Percentiles rank a stretch among this genome's conserved stretches.
Conservation (phyloP, 2,113 vertebrate species). For the Mobula birostris region DNA sequence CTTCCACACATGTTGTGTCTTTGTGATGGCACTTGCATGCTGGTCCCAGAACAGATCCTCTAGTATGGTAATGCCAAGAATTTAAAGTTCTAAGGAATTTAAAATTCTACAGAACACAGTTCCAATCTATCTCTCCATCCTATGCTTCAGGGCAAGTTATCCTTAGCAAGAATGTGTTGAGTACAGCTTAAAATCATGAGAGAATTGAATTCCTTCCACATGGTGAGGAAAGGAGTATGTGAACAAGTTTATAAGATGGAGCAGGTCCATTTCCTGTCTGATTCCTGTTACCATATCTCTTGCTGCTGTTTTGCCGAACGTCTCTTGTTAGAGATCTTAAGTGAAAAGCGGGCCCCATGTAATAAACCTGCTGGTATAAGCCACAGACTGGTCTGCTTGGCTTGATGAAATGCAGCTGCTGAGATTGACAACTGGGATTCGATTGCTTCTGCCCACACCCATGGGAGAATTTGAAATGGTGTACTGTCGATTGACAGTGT, state of each 20-base stretch:
- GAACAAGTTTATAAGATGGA: not conserved
- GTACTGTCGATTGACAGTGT: not conserved
- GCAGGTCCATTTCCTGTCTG: not conserved
- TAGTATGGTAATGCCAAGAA: too few relatives aligned
- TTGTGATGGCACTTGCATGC: too few relatives aligned
- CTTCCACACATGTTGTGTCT: too few relatives aligned
- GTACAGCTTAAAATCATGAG: not conserved
- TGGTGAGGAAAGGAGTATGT: not conserved
- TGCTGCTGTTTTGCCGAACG: not conserved
- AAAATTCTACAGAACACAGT: too few relatives aligned
- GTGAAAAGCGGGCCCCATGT: not conserved
- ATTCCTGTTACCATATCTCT: not conserved
- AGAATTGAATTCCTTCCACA: not conserved
- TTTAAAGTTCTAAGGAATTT: too few relatives aligned
- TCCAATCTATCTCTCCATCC: too few relatives aligned
- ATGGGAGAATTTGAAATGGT: not conserved
- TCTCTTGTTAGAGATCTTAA: not conserved
- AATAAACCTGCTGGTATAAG: not conserved
- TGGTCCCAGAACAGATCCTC: too few relatives aligned
- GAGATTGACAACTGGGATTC: not conserved
- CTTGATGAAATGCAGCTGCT: not conserved
- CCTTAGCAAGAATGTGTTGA: not conserved
- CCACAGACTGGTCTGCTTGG: not conserved
- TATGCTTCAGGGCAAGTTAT: too few relatives aligned
- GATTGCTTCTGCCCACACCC: not conserved